Evolutionary conservation across 2,888 invertebrate genomes (phyloP), one percentile per base, ranked within the genome.

Genomic region (Elysia crispata): DNA sequence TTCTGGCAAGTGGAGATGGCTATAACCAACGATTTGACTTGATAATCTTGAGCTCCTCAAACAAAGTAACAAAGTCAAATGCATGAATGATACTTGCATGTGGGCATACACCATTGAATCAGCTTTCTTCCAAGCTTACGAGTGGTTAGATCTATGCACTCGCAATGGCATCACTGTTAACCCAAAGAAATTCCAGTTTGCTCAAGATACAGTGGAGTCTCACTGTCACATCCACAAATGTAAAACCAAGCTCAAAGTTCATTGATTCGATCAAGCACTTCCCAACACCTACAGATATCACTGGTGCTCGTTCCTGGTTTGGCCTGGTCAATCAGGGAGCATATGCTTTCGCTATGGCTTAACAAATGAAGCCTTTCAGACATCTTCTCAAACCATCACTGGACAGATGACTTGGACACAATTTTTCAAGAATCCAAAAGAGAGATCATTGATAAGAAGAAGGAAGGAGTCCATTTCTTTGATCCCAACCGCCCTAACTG

Each of bases 31-130:
- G 86, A 0, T 85, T 60, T 57, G 86, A 87, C 79, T 86, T n/a
- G n/a, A n/a, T 85, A 20, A 85, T 86, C 0, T 13, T 84, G 8
- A 81, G 86, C 67, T 83, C 86, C 20, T 85, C 86, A 1, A 78
- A 85, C 69, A 87, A n/a, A n/a, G n/a, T n/a, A 78, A 85, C 69
- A 87, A 87, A 49, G 87, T 85, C 15, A 87, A 87, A 66, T 86
- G 86, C 57, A 66, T 86, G 11, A 18, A 60, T 23, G 60, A 60
- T 18, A 60, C 60, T 8, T 60, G 60, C 15, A 60, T 60, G 60
- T 60, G 85, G 85, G 66, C 66, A 66, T 11, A 6, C 30, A 66
- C 5, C 66, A 25, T 5, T 1, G 18, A 64, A 18, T 15, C 18
- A 20, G 6, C 18, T 6, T 66, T 66, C 18, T 66, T 28, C 18